A percentile compares a stretch with the other conserved stretches of the same genome.
Conservation (phyloP, 2,888 invertebrate species). For the Epiblema foenella region DNA sequence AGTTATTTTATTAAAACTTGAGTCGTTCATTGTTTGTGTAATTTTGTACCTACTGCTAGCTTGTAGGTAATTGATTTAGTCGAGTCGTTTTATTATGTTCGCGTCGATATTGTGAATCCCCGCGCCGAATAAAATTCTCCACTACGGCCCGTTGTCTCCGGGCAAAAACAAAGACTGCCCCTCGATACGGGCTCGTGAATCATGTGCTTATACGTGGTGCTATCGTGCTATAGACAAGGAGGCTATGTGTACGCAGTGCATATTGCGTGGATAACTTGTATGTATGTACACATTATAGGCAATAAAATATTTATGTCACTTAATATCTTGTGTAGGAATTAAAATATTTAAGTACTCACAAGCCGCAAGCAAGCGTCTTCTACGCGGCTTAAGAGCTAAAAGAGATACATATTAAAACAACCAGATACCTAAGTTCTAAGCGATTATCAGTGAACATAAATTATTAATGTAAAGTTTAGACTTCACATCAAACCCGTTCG, state of each 20-base stretch:
- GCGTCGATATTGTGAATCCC: slow-evolving; percentile 27
- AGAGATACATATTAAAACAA: slow-evolving; percentile 9
- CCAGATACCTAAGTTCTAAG: slow-evolving; percentile 1
- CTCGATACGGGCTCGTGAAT: slow-evolving; percentile 32
- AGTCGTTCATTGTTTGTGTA: slow-evolving; percentile 22
- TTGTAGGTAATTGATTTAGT: slow-evolving; percentile 18
- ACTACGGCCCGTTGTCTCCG: slow-evolving; percentile 36
- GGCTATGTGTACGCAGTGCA: neutral
- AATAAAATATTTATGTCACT: slow-evolving; percentile 6
- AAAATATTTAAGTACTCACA: slow-evolving; percentile 4
- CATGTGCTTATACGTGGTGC: slow-evolving; percentile 31
- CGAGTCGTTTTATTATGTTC: slow-evolving; percentile 21
- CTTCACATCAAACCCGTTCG: neutral
- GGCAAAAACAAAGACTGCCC: slow-evolving; percentile 41
- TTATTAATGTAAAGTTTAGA: neutral
- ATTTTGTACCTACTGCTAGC: slow-evolving; percentile 24
- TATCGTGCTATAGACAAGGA: slow-evolving; percentile 20
- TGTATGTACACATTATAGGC: neutral
- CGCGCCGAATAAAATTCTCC: slow-evolving; percentile 35
- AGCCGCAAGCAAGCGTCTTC: slow-evolving; percentile 12
- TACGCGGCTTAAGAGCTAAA: slow-evolving; percentile 23
- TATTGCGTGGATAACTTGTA: slow-evolving; percentile 21
- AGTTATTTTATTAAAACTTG: slow-evolving; percentile 9
- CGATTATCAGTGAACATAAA: slow-evolving; percentile 4
- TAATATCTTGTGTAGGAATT: slow-evolving; percentile 10